phyloP scores from a whole-genome alignment of 2,113 vertebrate genomes.

The Desmodus rotundus region DNA sequence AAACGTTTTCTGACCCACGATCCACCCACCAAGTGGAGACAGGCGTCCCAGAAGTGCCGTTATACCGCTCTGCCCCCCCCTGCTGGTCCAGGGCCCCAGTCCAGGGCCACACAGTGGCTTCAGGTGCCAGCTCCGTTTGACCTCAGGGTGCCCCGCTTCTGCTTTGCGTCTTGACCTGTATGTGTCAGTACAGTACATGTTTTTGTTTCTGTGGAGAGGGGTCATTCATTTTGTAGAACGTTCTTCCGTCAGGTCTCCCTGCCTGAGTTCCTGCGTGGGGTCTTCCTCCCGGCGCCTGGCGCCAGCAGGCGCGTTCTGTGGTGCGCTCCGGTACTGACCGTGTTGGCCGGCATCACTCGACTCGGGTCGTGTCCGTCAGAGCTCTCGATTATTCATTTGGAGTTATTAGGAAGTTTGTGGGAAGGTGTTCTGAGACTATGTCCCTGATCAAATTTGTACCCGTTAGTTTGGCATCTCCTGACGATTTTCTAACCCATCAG shows the following conservation, averaged over 20 bases:
- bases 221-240: not conserved
- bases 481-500: not conserved
- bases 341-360: not conserved
- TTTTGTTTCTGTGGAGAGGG: not conserved
- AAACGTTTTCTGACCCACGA: not conserved
- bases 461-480: not conserved
- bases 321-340: not conserved
- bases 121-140: not conserved
- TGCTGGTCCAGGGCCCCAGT: not conserved
- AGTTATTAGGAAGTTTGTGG: not conserved
- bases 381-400: not conserved
- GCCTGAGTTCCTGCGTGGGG: not conserved
- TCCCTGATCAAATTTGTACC: not conserved
- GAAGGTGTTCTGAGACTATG: not conserved
- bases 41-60: not conserved
- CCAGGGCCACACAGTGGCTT: too few species aligned
- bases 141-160: too few species aligned
- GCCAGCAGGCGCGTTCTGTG: not conserved
- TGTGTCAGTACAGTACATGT: not conserved
- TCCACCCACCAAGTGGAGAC: not conserved
- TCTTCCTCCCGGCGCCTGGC: not conserved
- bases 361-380: not conserved
- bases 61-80: not conserved
- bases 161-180: not conserved
- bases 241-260: not conserved